These are phyloP conservation scores for Phaenicophaeus curvirostris DNA, from an alignment of 2,797 vertebrate species.

Conservation along the genomic window DNA sequence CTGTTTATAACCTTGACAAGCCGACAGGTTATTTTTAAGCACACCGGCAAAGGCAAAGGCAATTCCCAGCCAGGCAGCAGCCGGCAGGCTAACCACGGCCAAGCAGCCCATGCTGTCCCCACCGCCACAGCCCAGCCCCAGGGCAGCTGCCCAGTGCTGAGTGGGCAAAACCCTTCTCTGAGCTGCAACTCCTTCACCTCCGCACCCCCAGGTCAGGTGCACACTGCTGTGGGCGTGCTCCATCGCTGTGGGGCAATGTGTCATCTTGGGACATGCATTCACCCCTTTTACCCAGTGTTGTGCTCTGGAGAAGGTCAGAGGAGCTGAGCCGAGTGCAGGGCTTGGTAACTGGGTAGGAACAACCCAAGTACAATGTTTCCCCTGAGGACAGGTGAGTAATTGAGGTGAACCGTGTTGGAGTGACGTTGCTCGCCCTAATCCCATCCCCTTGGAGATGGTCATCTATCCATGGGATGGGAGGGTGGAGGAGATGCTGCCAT, in stretches of 20 bases:
- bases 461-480: background rate
- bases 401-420: background rate
- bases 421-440: background rate
- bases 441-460: background rate
- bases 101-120: background rate
- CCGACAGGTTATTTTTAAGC: constrained; percentile 62
- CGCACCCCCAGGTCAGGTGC: background rate
- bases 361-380: background rate
- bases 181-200: background rate
- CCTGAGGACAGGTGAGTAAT: background rate
- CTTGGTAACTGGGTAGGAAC: background rate
- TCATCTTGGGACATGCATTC: accelerated
- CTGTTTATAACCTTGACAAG: constrained; percentile 73
- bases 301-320: background rate
- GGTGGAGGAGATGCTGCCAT: background rate
- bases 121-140: background rate
- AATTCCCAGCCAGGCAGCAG: background rate
- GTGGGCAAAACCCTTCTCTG: background rate
- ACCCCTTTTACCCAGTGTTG: accelerated
- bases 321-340: accelerated
- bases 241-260: accelerated
- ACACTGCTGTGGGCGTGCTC: accelerated
- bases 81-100: background rate
- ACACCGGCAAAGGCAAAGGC: constrained; percentile 11
- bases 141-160: accelerated